Evolutionary conservation across 2,113 vertebrate genomes (phyloP).

Genomic region (Ciconia stormi): DNA sequence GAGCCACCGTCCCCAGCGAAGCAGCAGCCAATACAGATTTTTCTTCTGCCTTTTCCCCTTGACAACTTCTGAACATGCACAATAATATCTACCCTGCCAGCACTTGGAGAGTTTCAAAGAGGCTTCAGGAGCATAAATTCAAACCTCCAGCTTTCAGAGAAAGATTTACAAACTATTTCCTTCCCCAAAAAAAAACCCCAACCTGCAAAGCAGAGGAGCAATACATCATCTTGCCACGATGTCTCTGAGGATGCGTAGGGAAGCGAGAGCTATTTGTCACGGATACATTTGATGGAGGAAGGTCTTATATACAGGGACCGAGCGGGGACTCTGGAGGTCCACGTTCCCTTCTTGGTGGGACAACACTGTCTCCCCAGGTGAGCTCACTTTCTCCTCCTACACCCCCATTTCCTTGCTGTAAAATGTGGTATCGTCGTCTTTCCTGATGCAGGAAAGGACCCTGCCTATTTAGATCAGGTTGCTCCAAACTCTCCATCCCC

Average conservation of each 20-base stretch:
- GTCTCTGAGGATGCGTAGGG: background rate
- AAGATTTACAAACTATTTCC: slow-evolving; percentile 19
- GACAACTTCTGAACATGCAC: slow-evolving; percentile 4
- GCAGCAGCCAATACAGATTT: slow-evolving; percentile 6
- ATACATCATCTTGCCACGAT: background rate
- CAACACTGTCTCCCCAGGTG: rapidly evolving
- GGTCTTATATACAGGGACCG: background rate
- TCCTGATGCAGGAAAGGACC: rapidly evolving
- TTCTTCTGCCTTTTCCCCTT: background rate
- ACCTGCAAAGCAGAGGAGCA: background rate
- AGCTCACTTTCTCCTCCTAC: background rate
- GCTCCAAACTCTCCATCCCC: background rate
- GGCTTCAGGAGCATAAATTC: slow-evolving; percentile 33
- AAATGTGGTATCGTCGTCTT: background rate
- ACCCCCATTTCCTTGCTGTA: background rate
- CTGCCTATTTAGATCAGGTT: background rate
- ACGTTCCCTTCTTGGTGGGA: background rate
- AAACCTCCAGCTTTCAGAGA: background rate
- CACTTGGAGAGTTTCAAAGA: background rate
- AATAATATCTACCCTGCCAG: slow-evolving; percentile 30
- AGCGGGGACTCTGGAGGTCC: background rate
- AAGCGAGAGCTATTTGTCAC: background rate
- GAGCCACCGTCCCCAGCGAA: background rate
- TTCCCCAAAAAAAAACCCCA: background rate
- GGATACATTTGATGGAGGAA: background rate